These are phyloP conservation scores for Parasteatoda tepidariorum DNA, from an alignment of 1,140 invertebrate species.

Conservation along the genomic window DNA sequence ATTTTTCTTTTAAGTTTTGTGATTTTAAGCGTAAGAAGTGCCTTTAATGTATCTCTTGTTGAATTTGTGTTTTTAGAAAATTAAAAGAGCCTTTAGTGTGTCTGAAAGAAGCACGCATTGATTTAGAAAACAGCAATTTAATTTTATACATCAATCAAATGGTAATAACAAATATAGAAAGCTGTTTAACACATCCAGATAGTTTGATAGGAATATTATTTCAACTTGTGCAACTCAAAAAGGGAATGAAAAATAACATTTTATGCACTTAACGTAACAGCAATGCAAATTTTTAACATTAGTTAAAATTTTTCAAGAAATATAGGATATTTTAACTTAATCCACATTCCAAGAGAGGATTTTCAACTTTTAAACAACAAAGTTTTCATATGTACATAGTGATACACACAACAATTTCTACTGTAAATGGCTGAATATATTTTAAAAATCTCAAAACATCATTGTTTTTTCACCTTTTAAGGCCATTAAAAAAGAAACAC, in stretches of 20 bases:
- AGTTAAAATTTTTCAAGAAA: slow-evolving; percentile 47
- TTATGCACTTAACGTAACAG: slow-evolving; percentile 51
- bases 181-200: slow-evolving; percentile 53
- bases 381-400: slow-evolving; percentile 1
- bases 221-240: slow-evolving; percentile 33
- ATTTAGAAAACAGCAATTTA: slow-evolving; percentile 52
- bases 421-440: background rate
- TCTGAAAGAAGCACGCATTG: too few relatives aligned
- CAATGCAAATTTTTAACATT: slow-evolving; percentile 39
- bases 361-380: background rate
- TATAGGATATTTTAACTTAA: slow-evolving; percentile 15
- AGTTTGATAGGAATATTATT: slow-evolving; percentile 36
- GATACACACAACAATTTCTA: slow-evolving; percentile 32
- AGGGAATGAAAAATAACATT: slow-evolving; percentile 10
- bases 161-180: slow-evolving; percentile 54
- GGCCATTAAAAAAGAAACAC: background rate
- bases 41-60: too few relatives aligned
- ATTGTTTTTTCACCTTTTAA: background rate
- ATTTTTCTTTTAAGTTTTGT: too few relatives aligned
- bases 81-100: too few relatives aligned
- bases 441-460: background rate
- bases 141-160: slow-evolving; percentile 49
- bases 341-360: background rate
- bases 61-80: too few relatives aligned
- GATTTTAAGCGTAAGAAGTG: too few relatives aligned